Conservation (phyloP, 2,888 invertebrate species). For the Steinernema scapterisci region DNA sequence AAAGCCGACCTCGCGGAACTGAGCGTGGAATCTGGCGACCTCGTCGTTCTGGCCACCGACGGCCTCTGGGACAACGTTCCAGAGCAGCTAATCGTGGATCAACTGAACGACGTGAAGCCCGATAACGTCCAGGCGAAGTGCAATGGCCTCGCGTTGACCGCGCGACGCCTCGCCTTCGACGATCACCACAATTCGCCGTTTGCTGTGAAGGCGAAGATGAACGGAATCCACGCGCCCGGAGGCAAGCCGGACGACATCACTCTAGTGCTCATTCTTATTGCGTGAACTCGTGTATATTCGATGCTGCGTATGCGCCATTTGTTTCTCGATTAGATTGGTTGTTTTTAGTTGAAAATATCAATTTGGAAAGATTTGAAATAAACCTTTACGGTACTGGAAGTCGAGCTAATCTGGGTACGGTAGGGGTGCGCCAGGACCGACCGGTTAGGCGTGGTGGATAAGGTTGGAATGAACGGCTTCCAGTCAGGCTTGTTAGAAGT, state of each 20-base stretch:
- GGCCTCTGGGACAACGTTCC: constrained; percentile 98
- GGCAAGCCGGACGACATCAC: constrained; percentile 99
- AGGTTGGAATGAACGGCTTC: too few relatives aligned
- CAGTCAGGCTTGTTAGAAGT: too few relatives aligned
- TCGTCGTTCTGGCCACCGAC: constrained; percentile 78
- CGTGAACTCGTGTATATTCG: constrained; percentile 35
- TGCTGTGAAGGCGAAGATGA: constrained; percentile 86
- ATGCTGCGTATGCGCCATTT: background rate
- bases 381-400: too few relatives aligned
- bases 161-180: constrained; percentile 89
- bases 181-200: constrained; percentile 94
- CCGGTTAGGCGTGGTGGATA: too few relatives aligned
- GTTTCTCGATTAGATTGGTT: constrained; percentile 19
- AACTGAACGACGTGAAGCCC: constrained; percentile 34
- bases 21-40: constrained; percentile 56
- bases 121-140: constrained; percentile 51
- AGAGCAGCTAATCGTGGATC: constrained; percentile 82
- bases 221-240: constrained; percentile 79
- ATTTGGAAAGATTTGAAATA: background rate
- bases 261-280: constrained; percentile 88
- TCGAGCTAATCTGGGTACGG: too few relatives aligned
- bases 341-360: constrained; percentile 22
- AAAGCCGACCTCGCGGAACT: constrained; percentile 58
- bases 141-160: constrained; percentile 92
- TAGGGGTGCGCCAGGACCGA: too few relatives aligned